Conservation (phyloP, 1,140 invertebrate species). For the Aethina tumida region DNA sequence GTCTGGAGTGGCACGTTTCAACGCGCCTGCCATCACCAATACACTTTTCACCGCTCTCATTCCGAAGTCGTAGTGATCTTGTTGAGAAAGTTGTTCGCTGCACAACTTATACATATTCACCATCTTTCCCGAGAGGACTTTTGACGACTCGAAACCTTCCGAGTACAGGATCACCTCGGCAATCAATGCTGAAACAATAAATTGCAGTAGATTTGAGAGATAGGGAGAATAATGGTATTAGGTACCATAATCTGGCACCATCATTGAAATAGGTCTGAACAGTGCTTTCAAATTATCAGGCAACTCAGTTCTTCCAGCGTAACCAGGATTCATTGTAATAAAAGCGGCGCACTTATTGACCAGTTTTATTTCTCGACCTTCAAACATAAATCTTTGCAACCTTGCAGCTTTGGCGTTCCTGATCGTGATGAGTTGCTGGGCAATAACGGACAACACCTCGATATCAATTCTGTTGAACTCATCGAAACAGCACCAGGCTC, state of each 20-base stretch:
- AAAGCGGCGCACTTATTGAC: conserved; percentile 80
- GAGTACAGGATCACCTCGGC: conserved; percentile 89
- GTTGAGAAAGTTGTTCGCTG: conserved; percentile 84
- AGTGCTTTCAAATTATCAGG: conserved; percentile 77
- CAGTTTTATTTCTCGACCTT: conserved; percentile 79
- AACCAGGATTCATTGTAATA: conserved; percentile 86
- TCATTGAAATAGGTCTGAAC: conserved; percentile 85
- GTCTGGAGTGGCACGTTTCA: conserved; percentile 76
- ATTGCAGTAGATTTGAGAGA: neutral
- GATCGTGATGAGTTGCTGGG: conserved; percentile 71
- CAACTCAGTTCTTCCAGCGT: conserved; percentile 76
- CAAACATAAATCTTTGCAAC: conserved; percentile 69
- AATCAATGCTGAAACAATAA: conserved; percentile 57
- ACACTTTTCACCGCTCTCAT: conserved; percentile 71
- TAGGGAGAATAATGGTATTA: neutral
- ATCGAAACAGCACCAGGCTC: conserved; percentile 88
- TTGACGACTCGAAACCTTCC: conserved; percentile 83
- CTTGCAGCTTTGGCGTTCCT: conserved; percentile 62
- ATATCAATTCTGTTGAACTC: conserved; percentile 89
- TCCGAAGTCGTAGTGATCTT: conserved; percentile 90
- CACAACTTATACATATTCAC: conserved; percentile 86
- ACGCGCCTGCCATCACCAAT: conserved; percentile 74
- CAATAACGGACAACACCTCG: conserved; percentile 83
- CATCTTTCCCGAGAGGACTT: conserved; percentile 78
- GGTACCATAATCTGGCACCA: conserved; percentile 83